A percentile compares a stretch with the other conserved stretches of the same genome.
Conservation (phyloP, 2,113 vertebrate species). For the Alethe castanea region DNA sequence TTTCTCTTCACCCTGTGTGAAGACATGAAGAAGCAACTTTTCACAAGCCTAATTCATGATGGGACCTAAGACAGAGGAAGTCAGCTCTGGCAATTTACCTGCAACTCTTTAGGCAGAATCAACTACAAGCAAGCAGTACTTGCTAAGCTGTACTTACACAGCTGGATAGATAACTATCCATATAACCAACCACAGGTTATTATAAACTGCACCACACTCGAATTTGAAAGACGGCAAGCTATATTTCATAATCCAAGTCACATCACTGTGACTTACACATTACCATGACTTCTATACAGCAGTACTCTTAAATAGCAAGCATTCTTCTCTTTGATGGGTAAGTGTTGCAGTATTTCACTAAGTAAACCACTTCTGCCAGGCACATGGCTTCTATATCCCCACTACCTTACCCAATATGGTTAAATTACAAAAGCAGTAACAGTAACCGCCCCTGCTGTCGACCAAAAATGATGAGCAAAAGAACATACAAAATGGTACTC, state of each 20-base stretch:
- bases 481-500: not conserved
- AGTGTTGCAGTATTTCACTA: not conserved
- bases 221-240: not conserved
- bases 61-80: not conserved
- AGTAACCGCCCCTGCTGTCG: not conserved
- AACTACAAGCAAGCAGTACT: not conserved
- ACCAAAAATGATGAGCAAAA: not conserved
- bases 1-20: not conserved
- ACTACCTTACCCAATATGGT: not conserved
- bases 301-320: not conserved
- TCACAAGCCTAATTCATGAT: not conserved
- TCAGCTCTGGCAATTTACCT: not conserved
- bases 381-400: not conserved
- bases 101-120: not conserved
- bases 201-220: not conserved
- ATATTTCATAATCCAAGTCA: not conserved
- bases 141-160: not conserved
- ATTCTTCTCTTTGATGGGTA: not conserved
- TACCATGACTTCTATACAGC: not conserved
- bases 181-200: not conserved
- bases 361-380: not conserved
- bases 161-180: not conserved
- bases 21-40: not conserved
- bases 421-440: not conserved
- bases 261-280: not conserved